Base-by-base conservation (phyloP, 2,888 invertebrate genomes). In the Pedicia rivosa region DNA sequence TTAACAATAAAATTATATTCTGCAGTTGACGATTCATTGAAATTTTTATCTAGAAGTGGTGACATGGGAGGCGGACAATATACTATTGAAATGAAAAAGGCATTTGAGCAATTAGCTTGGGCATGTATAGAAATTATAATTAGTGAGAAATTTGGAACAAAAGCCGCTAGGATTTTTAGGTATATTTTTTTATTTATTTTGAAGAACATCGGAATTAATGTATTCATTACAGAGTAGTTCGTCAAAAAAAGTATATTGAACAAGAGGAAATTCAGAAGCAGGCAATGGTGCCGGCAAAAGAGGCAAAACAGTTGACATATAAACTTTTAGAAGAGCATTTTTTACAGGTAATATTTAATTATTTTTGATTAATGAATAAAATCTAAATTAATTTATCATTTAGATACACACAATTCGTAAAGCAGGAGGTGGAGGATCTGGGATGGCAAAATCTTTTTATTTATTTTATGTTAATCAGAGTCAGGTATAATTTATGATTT, bases 281-380 rank as follows among this genome's bases (percentile, higher is more conserved):
- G 46, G 90, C 86, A 0, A 91, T 95, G 92, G 74, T 95, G 48
- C 84, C 88, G 1, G 79, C 84, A 16, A 95, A 94, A 56, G 90
- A 92, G 57, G 84, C 88, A 3, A 94, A 94, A 55, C 74, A 82
- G 44, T 60, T 91, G 10, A 78, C 88, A 0, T 92, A 91, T 57
- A 78, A 74, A 46, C 62, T 97, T 44, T 63, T 90, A 34, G 81
- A 84, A 54, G 84, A 91, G 51, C 57, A 59, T 41, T 60, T 59
- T 37, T 50, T 55, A 15, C 60, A 61, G 41, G 56, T 60, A 1
- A 58, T 14, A 22, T 24, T 3, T 20, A 14, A n/a, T 15, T 26
- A 26, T 29, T 28, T 12, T 34, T 4, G n/a, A 15, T 26, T 33
- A 8, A 16, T 12, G 14, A 32, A 22, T 5, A 16, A n/a, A 39